These are phyloP conservation scores for Cantharis nigra DNA, from an alignment of 2,888 invertebrate genomes.

Conservation along the genomic window DNA sequence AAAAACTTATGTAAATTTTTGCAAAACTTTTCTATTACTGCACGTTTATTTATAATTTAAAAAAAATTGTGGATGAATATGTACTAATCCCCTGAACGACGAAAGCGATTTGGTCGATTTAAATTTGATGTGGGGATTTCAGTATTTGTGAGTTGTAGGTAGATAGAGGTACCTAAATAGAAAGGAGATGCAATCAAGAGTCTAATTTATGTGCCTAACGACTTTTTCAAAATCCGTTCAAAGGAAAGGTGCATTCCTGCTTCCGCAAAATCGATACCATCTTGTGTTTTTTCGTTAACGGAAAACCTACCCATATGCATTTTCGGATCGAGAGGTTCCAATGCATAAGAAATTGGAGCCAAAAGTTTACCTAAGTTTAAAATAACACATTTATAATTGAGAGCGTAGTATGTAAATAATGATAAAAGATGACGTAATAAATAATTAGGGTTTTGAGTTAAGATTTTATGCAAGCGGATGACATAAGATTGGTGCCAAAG, in stretches of 20 bases:
- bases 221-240: not conserved
- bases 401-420: not conserved
- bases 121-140: not conserved
- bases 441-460: not conserved
- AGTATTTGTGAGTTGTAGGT: not conserved
- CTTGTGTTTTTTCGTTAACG: not conserved
- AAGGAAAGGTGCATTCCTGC: not conserved
- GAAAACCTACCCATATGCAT: not conserved
- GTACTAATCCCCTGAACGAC: not conserved
- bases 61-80: too few species aligned
- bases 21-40: too few species aligned
- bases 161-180: not conserved
- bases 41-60: too few species aligned
- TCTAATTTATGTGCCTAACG: not conserved
- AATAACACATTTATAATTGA: not conserved
- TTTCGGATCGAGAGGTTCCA: not conserved
- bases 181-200: not conserved
- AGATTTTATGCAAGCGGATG: slow-evolving; percentile 26
- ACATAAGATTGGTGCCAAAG: slow-evolving; percentile 38
- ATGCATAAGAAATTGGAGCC: not conserved
- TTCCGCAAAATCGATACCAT: not conserved
- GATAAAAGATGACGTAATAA: not conserved
- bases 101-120: not conserved
- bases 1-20: too few species aligned
- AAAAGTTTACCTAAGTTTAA: not conserved